Percentiles rank a stretch among this genome's conserved stretches.
These are phyloP conservation scores for Ammodramus savannarum DNA, from an alignment of 2,113 vertebrate genomes.

Conservation along the genomic window DNA sequence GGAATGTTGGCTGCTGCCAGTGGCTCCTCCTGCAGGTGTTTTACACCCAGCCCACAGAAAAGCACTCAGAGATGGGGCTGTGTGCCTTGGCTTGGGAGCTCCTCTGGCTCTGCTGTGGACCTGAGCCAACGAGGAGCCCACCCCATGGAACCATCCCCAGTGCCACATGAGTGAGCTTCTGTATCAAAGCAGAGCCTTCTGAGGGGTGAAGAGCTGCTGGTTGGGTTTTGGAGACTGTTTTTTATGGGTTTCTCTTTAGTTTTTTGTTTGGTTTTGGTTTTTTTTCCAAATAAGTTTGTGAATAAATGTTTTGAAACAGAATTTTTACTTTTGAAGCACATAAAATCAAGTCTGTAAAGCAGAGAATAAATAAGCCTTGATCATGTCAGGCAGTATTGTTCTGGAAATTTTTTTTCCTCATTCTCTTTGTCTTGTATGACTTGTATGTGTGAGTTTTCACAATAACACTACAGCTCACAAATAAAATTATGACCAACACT, in stretches of 20 bases:
- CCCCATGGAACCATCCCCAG: accelerated
- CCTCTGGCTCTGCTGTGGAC: background rate
- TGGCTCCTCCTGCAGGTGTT: background rate
- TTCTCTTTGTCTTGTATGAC: background rate
- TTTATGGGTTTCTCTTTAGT: background rate
- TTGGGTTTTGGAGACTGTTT: background rate
- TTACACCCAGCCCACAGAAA: background rate
- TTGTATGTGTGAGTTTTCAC: background rate
- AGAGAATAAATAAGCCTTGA: background rate
- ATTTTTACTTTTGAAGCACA: background rate
- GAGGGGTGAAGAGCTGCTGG: background rate
- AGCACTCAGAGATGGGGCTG: accelerated
- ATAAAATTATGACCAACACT: background rate
- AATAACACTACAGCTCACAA: background rate
- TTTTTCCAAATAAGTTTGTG: background rate
- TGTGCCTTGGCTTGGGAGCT: background rate
- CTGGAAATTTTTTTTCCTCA: background rate
- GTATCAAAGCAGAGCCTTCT: background rate
- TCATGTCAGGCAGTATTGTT: background rate
- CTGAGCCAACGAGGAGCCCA: background rate
- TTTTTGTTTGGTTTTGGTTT: background rate
- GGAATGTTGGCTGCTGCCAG: background rate
- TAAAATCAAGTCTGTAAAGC: background rate
- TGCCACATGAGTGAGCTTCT: background rate
- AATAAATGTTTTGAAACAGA: background rate